Evolutionary conservation across 1,140 invertebrate species (phyloP).

Genomic region (Pygmarrhopalites habei): DNA sequence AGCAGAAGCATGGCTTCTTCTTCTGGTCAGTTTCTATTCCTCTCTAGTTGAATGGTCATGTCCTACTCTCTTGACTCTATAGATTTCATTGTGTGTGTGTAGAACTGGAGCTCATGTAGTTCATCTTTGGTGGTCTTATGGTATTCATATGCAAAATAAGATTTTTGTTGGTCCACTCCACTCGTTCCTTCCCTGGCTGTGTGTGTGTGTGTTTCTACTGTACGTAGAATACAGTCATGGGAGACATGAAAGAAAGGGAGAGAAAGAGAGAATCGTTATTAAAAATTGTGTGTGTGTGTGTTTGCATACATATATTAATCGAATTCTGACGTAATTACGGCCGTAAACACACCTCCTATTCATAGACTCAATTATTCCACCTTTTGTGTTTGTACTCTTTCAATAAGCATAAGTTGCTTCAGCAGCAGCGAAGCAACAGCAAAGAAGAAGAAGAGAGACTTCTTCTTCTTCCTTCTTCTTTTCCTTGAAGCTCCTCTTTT

Average conservation of each 20-base stretch:
- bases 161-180: no score
- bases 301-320: constrained; percentile 34
- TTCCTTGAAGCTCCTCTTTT: no score
- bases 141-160: constrained; percentile 37
- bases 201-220: no score
- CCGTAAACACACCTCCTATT: constrained; percentile 37
- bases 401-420: neutral
- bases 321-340: constrained; percentile 39
- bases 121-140: constrained; percentile 23
- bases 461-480: neutral
- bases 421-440: no score
- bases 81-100: no score
- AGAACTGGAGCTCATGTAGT: no score
- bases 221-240: neutral
- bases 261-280: constrained; percentile 4
- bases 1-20: no score
- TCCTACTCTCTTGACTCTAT: no score
- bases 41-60: no score
- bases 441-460: no score
- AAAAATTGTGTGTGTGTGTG: constrained; percentile 3
- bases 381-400: constrained; percentile 10
- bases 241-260: neutral
- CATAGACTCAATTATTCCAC: constrained; percentile 23
- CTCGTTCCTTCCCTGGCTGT: no score
- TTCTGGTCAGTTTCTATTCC: no score